phyloP scores from a whole-genome alignment of 2,797 vertebrate species.

The Eidolon dupreanum region DNA sequence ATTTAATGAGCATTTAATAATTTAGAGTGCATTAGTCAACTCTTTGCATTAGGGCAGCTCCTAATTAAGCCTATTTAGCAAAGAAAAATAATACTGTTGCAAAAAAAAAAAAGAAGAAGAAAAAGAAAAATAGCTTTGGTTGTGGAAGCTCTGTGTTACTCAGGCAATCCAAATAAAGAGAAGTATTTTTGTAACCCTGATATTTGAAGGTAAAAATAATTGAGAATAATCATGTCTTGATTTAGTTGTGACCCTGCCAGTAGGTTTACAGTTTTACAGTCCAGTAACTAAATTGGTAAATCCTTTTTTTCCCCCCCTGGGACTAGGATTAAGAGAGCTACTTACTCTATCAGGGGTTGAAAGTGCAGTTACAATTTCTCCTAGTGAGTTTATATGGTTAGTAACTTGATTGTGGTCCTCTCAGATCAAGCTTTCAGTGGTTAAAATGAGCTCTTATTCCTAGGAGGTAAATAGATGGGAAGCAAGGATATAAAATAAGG shows the following conservation, averaged over 20 bases:
- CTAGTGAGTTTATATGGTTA: not conserved
- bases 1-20: constrained; percentile 60
- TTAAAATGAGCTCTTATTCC: constrained; percentile 44
- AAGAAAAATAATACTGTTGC: constrained; percentile 25
- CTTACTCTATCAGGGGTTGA: not conserved
- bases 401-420: constrained; percentile 1
- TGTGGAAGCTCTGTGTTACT: constrained; percentile 60
- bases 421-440: not conserved
- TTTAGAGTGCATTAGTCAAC: not conserved
- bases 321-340: not conserved
- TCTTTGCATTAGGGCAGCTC: constrained; percentile 8
- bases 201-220: constrained; percentile 68
- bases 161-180: constrained; percentile 51
- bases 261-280: constrained; percentile 2
- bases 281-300: constrained; percentile 65
- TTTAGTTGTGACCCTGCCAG: constrained; percentile 53
- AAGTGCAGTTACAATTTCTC: not conserved
- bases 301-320: not conserved
- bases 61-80: constrained; percentile 38
- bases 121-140: not conserved
- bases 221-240: constrained; percentile 40
- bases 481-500: not conserved
- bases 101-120: not conserved
- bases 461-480: not conserved
- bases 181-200: constrained; percentile 71